Evolutionary conservation across 2,888 invertebrate species (phyloP).

Genomic region (Phymatocera aterrima): DNA sequence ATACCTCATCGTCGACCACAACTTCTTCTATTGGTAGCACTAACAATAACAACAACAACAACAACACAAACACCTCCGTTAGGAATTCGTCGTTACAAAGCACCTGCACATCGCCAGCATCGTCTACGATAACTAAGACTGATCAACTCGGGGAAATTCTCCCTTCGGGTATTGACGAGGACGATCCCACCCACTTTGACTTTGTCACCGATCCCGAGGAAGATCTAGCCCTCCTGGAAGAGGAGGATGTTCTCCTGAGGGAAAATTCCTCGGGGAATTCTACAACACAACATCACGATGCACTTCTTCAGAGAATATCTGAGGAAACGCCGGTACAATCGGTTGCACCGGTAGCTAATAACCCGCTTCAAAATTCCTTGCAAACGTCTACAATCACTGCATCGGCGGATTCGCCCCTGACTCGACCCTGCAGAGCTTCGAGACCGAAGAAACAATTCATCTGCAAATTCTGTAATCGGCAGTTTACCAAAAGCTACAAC

Average conservation of each 20-base stretch:
- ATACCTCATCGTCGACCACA: slow-evolving; percentile 76
- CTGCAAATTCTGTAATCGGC: slow-evolving; percentile 97
- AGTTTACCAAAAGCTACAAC: slow-evolving; percentile 99
- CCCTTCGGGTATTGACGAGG: slow-evolving; percentile 57
- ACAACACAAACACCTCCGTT: slow-evolving; percentile 14
- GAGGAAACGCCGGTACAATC: slow-evolving; percentile 53
- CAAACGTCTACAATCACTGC: slow-evolving; percentile 46
- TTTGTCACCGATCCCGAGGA: slow-evolving; percentile 77
- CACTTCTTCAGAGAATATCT: slow-evolving; percentile 65
- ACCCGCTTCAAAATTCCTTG: slow-evolving; percentile 53
- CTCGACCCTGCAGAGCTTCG: slow-evolving; percentile 67
- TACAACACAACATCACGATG: slow-evolving; percentile 60
- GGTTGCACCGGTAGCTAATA: slow-evolving; percentile 53
- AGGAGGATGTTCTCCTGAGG: slow-evolving; percentile 79
- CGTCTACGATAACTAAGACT: slow-evolving; percentile 49
- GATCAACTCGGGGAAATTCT: slow-evolving; percentile 52
- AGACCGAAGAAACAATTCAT: slow-evolving; percentile 94
- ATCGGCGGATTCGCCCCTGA: slow-evolving; percentile 53
- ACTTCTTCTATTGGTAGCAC: slow-evolving; percentile 71
- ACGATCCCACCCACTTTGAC: slow-evolving; percentile 62
- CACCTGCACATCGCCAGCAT: slow-evolving; percentile 33
- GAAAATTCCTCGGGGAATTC: slow-evolving; percentile 47
- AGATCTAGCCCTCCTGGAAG: slow-evolving; percentile 85
- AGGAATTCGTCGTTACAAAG: slow-evolving; percentile 32
- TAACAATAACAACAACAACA: slow-evolving; percentile 27